phyloP scores from a whole-genome alignment of 2,113 vertebrate species.

The Callocephalon fimbriatum region DNA sequence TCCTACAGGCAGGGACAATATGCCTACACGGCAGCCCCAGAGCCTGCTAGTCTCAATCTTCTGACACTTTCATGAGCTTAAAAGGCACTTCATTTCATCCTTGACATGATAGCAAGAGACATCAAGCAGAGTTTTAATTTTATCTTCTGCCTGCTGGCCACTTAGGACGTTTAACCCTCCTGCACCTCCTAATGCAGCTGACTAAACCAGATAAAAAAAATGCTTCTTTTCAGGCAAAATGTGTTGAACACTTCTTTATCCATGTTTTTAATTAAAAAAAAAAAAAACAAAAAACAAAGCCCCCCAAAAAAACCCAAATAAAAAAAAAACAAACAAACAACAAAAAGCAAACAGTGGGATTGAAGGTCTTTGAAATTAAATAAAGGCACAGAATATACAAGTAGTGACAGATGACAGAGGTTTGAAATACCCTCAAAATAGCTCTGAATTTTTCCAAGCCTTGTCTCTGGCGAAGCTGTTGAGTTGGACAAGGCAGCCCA shows the following conservation, averaged over 20 bases:
- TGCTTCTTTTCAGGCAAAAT: background rate
- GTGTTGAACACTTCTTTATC: background rate
- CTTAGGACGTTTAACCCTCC: rapidly evolving
- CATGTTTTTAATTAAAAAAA: background rate
- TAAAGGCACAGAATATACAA: background rate
- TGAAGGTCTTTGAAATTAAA: slow-evolving; percentile 1
- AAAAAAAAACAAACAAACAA: background rate
- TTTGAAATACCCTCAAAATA: background rate
- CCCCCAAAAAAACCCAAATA: background rate
- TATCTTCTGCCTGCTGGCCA: background rate
- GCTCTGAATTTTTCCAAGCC: slow-evolving; percentile 16
- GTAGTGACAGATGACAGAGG: background rate
- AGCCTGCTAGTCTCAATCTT: background rate
- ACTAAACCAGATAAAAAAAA: background rate
- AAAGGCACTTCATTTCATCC: background rate
- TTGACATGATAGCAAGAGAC: background rate
- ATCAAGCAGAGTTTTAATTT: slow-evolving; percentile 31
- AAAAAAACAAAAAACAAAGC: background rate
- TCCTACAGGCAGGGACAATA: rapidly evolving
- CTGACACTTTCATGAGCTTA: background rate
- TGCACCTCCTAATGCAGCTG: background rate
- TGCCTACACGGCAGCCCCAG: rapidly evolving
- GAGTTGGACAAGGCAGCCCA: background rate
- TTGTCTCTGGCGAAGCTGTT: slow-evolving; percentile 11
- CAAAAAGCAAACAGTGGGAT: background rate